Base-by-base conservation (phyloP, 2,888 invertebrate species). In the Laothoe populi region DNA sequence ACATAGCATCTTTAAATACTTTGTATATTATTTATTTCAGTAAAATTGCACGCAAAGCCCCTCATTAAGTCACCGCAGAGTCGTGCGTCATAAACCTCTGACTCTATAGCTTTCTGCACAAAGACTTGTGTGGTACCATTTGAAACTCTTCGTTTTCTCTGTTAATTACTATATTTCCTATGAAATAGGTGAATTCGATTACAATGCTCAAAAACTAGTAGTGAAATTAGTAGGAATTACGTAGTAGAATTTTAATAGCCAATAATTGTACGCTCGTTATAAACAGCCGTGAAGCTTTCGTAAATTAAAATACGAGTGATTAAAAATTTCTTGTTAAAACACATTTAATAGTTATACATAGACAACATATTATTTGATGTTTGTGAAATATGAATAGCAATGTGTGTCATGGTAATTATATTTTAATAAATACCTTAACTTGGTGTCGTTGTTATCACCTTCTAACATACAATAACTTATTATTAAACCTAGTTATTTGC, bases 231-330 rank as follows among this genome's bases (percentile, higher is more conserved):
- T 35, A 31, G 19, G 35, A 53, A 53, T 53, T 53, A 35, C 53
- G 53, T 53, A 53, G 53, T 53, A 31, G 53, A 53, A 31, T 53
- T 35, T 49, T 53, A 53, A 53, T 53, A 35, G 53, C 35, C 35
- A 11, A 53, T 53, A 53, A 53, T 53, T 53, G 35, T 21, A 53
- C 53, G 53, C 35, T 53, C 31, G 11, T 19, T 53, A 53, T 19
- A 53, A 53, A 53, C 53, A 53, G 19, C 53, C 35, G 53, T 53
- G 19, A 53, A 53, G 35, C 35, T 53, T 35, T 53, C 53, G 35
- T 35, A 53, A 53, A 53, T 35, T 35, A 19, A 53, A 21, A 10
- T 35, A n/a, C 16, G 4, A 16, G 31, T 35, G 19, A 53, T 53
- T 19, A 21, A n/a, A 11, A 53, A 44, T 19, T 53, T 53, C 35